Evolutionary conservation across 1,140 invertebrate species (phyloP).

Genomic region (Megathymus violae): DNA sequence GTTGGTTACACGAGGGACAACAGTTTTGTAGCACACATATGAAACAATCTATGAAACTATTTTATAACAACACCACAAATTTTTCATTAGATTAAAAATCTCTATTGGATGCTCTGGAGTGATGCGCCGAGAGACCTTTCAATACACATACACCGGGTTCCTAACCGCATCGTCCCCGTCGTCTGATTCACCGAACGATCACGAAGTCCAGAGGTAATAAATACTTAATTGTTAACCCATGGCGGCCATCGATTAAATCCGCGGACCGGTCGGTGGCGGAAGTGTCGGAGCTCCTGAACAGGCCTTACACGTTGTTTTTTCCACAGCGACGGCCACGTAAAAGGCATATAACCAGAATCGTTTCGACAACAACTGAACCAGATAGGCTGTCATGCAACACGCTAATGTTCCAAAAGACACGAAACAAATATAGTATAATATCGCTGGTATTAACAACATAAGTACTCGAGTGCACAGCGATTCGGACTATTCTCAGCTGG

Average conservation of each 20-base stretch:
- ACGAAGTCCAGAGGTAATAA: too few relatives aligned
- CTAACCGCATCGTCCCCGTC: constrained; percentile 14
- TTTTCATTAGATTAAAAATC: too few relatives aligned
- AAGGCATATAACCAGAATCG: constrained; percentile 17
- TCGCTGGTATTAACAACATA: too few relatives aligned
- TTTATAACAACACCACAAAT: too few relatives aligned
- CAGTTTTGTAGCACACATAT: too few relatives aligned
- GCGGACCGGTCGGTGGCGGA: constrained; percentile 18
- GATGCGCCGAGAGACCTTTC: constrained; percentile 23
- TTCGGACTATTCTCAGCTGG: too few relatives aligned
- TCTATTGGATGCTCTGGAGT: constrained; percentile 14
- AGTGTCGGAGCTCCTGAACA: constrained; percentile 3
- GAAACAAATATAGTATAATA: too few relatives aligned
- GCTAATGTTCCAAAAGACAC: constrained; percentile 3
- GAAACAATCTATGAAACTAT: too few relatives aligned
- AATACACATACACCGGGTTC: constrained; percentile 10
- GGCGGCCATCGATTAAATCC: constrained; percentile 20
- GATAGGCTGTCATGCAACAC: constrained; percentile 9
- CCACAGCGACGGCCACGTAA: constrained; percentile 19
- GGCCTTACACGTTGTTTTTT: constrained; percentile 10
- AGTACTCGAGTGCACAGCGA: too few relatives aligned
- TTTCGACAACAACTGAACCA: constrained; percentile 3
- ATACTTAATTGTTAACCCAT: constrained; percentile 17
- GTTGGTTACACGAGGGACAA: too few relatives aligned
- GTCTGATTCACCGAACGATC: constrained; percentile 24